A percentile compares a stretch with the other conserved stretches of the same genome.
Conservation (phyloP, 2,797 vertebrate species). For the Crossoptilon crossoptilon region DNA sequence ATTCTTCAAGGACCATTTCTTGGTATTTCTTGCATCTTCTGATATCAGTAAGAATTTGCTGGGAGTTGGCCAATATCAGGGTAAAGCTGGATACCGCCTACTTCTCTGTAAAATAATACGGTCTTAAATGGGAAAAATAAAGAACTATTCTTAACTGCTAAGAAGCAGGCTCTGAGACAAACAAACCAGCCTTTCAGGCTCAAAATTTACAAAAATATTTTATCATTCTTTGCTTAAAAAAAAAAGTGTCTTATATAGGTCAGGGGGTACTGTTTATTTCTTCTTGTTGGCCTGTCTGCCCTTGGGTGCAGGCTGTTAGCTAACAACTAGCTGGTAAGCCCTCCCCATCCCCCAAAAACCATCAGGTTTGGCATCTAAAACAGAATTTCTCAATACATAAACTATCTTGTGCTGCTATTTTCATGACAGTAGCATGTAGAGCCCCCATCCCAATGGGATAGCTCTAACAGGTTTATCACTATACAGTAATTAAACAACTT, state of each 20-base stretch:
- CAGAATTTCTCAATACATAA: neutral
- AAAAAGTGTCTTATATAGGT: neutral
- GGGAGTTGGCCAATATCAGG: conserved; percentile 22
- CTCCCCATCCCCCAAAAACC: neutral
- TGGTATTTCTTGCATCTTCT: neutral
- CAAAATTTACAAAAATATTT: neutral
- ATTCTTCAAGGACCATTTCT: neutral
- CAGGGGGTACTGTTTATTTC: neutral
- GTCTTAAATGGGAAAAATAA: conserved; percentile 51
- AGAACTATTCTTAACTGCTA: conserved; percentile 56
- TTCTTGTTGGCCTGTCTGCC: neutral
- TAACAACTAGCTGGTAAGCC: neutral
- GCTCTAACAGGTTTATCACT: neutral
- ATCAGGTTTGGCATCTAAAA: neutral
- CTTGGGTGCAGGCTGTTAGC: neutral
- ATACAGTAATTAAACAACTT: neutral
- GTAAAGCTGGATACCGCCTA: conserved; percentile 31
- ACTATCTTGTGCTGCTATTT: neutral
- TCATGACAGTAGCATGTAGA: neutral
- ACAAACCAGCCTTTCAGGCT: conserved; percentile 46
- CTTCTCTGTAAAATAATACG: conserved; percentile 60
- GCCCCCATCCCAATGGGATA: neutral
- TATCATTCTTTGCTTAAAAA: neutral
- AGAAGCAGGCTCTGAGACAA: neutral
- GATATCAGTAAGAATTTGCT: neutral